Percentiles rank a stretch among this genome's conserved stretches.
Conservation (phyloP, 64 coral and sea anemone genomes). For the Orbicella faveolata region DNA sequence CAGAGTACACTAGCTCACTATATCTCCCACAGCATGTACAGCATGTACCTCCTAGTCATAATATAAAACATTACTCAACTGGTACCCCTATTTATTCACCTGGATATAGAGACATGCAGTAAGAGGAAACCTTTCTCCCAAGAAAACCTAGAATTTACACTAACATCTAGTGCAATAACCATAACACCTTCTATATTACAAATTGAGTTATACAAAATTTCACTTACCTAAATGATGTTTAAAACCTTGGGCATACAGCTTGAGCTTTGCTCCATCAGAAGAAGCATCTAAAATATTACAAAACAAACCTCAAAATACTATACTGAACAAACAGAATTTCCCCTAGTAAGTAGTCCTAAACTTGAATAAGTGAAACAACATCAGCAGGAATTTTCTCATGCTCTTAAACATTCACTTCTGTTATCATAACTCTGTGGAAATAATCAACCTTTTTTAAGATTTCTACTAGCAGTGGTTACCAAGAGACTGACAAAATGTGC, state of each 20-base stretch:
- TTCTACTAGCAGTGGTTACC: not conserved
- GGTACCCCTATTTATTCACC: too few relatives aligned
- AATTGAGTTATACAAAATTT: not conserved
- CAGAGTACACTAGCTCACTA: too few relatives aligned
- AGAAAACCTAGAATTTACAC: too few relatives aligned
- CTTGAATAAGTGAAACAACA: not conserved
- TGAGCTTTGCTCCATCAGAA: constrained; percentile 67
- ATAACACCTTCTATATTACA: not conserved
- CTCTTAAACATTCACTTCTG: not conserved
- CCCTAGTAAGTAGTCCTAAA: too few relatives aligned
- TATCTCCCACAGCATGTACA: too few relatives aligned
- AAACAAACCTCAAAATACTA: not conserved
- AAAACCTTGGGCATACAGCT: constrained; percentile 75
- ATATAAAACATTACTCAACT: too few relatives aligned
- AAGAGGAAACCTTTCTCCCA: too few relatives aligned
- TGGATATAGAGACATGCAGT: too few relatives aligned
- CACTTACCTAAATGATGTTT: constrained; percentile 70
- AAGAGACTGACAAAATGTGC: not conserved
- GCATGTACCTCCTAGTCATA: too few relatives aligned
- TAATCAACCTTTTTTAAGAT: not conserved
- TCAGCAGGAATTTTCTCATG: not conserved
- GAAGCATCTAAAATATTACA: constrained; percentile 31
- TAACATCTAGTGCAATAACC: too few relatives aligned
- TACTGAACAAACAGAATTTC: too few relatives aligned
- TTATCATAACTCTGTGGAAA: not conserved